phyloP scores from a whole-genome alignment of 2,888 invertebrate species.

The Tholera decimalis region DNA sequence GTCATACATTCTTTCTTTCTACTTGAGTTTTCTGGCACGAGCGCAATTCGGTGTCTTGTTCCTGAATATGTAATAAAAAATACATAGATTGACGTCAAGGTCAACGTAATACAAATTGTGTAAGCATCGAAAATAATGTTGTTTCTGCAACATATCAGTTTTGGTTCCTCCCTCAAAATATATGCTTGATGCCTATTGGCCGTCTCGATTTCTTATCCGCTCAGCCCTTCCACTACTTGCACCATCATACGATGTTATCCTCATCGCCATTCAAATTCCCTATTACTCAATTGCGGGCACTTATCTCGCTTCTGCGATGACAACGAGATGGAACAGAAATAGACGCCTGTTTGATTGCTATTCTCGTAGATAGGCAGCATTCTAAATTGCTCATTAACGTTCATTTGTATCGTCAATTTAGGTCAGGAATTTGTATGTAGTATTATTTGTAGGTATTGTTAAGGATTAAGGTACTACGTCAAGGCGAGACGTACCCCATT shows the following conservation, averaged over 20 bases:
- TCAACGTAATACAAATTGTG: background rate
- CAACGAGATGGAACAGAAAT: constrained; percentile 80
- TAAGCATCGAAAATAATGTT: constrained; percentile 10
- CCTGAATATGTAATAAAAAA: constrained; percentile 11
- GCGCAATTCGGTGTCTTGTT: constrained; percentile 7
- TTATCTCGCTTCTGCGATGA: constrained; percentile 81
- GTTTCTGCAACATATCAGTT: background rate
- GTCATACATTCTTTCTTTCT: background rate
- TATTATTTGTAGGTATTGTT: constrained; percentile 17
- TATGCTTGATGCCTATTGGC: background rate
- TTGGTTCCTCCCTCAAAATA: background rate
- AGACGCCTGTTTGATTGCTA: constrained; percentile 68
- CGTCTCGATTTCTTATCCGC: background rate
- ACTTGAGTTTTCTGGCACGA: constrained; percentile 26
- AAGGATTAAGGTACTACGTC: background rate
- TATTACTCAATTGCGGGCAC: constrained; percentile 88
- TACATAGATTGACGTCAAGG: background rate
- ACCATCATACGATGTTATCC: constrained; percentile 71
- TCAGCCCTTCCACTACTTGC: constrained; percentile 62
- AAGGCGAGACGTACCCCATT: background rate
- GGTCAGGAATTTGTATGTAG: constrained; percentile 48
- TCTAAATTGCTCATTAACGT: constrained; percentile 58
- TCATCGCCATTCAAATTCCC: constrained; percentile 83
- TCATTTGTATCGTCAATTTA: constrained; percentile 53
- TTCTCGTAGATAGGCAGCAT: constrained; percentile 45